Conservation (phyloP, 1,140 invertebrate genomes). For the Neodiprion lecontei region DNA sequence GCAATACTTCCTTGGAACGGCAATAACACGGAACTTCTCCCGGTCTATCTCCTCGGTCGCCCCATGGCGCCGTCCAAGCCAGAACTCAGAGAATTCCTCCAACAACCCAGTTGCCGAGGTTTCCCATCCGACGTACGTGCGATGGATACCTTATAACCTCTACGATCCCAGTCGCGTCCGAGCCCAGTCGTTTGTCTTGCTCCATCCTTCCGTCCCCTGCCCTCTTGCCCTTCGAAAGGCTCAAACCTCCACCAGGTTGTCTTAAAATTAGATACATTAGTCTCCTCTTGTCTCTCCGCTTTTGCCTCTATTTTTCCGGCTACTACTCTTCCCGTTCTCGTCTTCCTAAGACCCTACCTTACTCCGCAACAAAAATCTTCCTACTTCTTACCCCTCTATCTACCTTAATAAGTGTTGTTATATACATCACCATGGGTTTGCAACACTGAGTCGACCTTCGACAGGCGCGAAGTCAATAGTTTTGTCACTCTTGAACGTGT, state of each 20-base stretch:
- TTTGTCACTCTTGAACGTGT: too few relatives aligned
- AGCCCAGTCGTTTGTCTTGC: constrained; percentile 1
- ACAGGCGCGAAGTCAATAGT: too few relatives aligned
- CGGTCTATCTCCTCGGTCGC: not conserved
- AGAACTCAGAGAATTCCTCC: not conserved
- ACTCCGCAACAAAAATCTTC: too few relatives aligned
- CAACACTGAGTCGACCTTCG: too few relatives aligned
- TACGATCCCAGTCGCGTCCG: not conserved
- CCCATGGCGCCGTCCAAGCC: not conserved
- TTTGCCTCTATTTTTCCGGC: not conserved
- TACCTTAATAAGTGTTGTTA: too few relatives aligned
- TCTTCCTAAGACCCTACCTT: too few relatives aligned
- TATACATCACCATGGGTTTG: too few relatives aligned
- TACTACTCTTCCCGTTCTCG: too few relatives aligned
- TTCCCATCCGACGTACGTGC: constrained; percentile 6
- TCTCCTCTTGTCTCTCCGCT: constrained; percentile 4
- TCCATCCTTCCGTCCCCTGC: not conserved
- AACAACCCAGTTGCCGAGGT: not conserved
- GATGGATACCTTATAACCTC: constrained; percentile 5
- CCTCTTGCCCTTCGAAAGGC: not conserved
- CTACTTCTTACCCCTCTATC: too few relatives aligned
- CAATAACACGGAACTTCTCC: too few relatives aligned
- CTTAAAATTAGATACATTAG: constrained; percentile 4
- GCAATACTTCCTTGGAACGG: not conserved
- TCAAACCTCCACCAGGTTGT: not conserved